Conservation (phyloP, 2,113 vertebrate genomes). For the Anser brachyrhynchus region DNA sequence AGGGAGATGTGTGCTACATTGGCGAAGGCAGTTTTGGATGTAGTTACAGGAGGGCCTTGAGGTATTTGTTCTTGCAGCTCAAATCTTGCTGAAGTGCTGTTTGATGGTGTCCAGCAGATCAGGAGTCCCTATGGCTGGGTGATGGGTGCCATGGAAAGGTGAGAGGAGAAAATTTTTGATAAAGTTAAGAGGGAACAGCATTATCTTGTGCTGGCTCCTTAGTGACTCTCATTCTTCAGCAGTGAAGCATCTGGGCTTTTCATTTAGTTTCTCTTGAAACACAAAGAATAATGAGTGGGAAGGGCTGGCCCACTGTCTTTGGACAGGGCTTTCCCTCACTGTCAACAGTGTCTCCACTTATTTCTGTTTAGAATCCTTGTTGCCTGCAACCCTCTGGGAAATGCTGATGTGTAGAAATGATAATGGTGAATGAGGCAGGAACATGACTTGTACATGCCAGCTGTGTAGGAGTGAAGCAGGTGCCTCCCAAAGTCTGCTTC, state of each 20-base stretch:
- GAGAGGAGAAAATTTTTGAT: background rate
- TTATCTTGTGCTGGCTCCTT: background rate
- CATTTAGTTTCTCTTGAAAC: background rate
- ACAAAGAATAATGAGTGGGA: background rate
- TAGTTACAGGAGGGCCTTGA: background rate
- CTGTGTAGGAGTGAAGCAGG: background rate
- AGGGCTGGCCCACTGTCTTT: background rate
- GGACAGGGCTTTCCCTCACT: background rate
- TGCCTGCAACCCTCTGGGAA: background rate
- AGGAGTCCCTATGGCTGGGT: background rate
- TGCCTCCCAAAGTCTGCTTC: background rate
- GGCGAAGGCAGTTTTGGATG: accelerated
- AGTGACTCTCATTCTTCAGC: background rate
- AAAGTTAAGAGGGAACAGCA: background rate
- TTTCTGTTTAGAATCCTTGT: background rate
- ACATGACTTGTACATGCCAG: background rate
- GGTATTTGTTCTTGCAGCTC: background rate
- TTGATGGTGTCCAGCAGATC: background rate
- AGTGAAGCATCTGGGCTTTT: background rate
- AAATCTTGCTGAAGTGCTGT: background rate
- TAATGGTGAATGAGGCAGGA: background rate
- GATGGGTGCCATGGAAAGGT: background rate
- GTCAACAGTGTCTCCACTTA: background rate
- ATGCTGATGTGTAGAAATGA: background rate
- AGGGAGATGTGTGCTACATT: background rate